Base-by-base conservation (phyloP, 1,140 invertebrate species). In the Drosophila saltans region DNA sequence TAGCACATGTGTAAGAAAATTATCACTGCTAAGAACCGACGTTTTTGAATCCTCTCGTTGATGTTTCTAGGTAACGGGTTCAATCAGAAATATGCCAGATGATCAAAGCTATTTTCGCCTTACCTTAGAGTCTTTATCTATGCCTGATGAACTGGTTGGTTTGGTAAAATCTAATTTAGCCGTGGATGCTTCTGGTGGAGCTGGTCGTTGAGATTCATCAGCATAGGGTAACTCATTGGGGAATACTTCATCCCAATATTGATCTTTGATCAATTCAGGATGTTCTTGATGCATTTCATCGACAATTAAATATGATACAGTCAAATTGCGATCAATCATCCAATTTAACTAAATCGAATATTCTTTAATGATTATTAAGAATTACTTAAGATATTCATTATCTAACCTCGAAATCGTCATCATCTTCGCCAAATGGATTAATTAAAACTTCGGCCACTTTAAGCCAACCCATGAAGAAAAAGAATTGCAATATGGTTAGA, bases 211-310 rank as follows among this genome's bases (percentile, higher is more conserved):
- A 11, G 94, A 93, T 79, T 96, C 95, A 2, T 96, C 93, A 0
- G 96, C 97, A 90, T 97, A 97, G 0, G 97, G 97, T 52, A 98
- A 90, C 88, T 97, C 96, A 3, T 94, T 94, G 0, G 97, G 97
- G 73, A 97, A 96, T 55, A 97, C 94, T 85, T 97, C 95, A 83
- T 97, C 97, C 97, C 97, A 98, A 90, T 98, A 98, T 80, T 97
- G 96, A 94, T 98, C 97, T 48, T 94, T 95, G 16, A 97, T 94
- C 41, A 98, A 91, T 90, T 97, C 96, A 0, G 97, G 97, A 93
- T 97, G 96, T 72, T 97, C 96, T 90, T 97, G 96, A 91, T 98
- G 97, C 97, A 98, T 98, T 92, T 97, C 97, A 91, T 98, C 97
- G 16, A 98, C 97, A 71, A 98, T 98, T 78, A 97, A 93, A 93